Evolutionary conservation across 2,888 invertebrate species (phyloP).

Genomic region (Parnassius mnemosyne): DNA sequence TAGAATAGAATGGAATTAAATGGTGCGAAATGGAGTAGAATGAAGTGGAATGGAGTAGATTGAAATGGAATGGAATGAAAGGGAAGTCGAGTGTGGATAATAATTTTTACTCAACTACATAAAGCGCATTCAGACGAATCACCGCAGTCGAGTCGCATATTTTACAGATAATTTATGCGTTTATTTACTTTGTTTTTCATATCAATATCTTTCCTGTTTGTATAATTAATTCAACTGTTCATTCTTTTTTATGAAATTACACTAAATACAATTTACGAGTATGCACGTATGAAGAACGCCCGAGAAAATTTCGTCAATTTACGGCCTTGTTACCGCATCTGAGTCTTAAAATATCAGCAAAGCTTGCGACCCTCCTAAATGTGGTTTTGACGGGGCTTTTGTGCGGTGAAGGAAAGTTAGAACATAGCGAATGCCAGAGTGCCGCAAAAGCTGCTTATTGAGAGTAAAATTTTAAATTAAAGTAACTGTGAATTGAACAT

Average conservation of each 20-base stretch:
- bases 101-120: too few species aligned
- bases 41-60: too few species aligned
- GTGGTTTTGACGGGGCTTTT: slow-evolving; percentile 50
- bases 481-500: not conserved
- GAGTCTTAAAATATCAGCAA: slow-evolving; percentile 34
- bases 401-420: slow-evolving; percentile 46
- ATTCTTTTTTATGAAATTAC: not conserved
- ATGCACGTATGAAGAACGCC: slow-evolving; percentile 19
- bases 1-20: too few species aligned
- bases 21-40: too few species aligned
- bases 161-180: too few species aligned
- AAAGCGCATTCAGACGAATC: too few species aligned
- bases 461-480: not conserved
- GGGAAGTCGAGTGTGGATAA: too few species aligned
- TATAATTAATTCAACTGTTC: not conserved
- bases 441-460: slow-evolving; percentile 23
- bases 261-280: too few species aligned
- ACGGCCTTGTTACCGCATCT: slow-evolving; percentile 30
- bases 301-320: slow-evolving; percentile 52
- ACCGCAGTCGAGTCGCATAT: too few species aligned
- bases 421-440: slow-evolving; percentile 33
- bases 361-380: slow-evolving; percentile 42
- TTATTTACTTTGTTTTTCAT: too few species aligned
- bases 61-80: too few species aligned
- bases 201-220: too few species aligned